Evolutionary conservation across 2,888 invertebrate species (phyloP), one percentile per base, ranked within the genome.

Genomic region (Bellardia bayeri): DNA sequence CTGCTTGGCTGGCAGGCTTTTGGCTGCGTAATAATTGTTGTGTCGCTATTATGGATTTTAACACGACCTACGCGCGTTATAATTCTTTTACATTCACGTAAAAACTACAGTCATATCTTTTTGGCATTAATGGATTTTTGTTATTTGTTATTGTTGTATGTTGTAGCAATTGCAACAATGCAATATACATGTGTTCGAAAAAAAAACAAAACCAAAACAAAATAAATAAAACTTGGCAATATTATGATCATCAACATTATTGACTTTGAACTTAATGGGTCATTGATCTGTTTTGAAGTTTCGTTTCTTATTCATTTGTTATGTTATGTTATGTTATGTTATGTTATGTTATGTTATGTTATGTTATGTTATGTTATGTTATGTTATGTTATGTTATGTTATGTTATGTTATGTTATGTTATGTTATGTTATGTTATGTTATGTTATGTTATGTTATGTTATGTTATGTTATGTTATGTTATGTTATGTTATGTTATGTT

Each of bases 11-110:
- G 49, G 16, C 14, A 74, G 45, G 40, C 49, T 58, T 80, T 74
- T 74, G 71, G 61, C 74, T 68, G 84, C 74, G 68, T 80, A 80
- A 80, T 80, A 80, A 85, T 74, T 85, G 80, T 80, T 85, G 68
- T 85, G 74, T 85, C 16, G 68, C 74, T 85, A 69, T 75, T 80
- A 85, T 42, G 69, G 74, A 85, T 85, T 85, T 84, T 85, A 79
- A 85, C 79, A 85, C 85, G 80, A 75, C 85, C 85, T 85, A 85
- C 85, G 85, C 85, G 74, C 72, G 79, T 80, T 85, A 85, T 75
- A 63, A 74, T 80, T 85, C 66, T 80, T 79, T 64, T 68, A 74
- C 79, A 68, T 84, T 68, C 66, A 74, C 56, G 58, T 78, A 49
- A 78, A 63, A 71, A 58, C 76, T 42, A 40, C 79, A 80, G 74